Evolutionary conservation across 2,888 invertebrate species (phyloP).

Genomic region (Platycnemis pennipes): DNA sequence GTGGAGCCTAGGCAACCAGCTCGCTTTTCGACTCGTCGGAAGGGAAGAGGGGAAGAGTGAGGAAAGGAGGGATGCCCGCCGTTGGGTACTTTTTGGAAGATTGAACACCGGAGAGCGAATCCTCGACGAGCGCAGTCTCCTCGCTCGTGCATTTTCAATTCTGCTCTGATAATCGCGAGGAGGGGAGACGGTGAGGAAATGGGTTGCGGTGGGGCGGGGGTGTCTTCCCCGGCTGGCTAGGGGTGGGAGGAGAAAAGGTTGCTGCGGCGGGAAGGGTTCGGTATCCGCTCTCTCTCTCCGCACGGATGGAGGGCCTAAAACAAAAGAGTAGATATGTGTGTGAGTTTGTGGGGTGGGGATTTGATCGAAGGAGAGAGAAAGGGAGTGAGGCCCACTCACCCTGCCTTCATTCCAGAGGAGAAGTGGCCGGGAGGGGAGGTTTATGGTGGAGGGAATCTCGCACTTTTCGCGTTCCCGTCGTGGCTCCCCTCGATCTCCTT

Average conservation of each 20-base stretch:
- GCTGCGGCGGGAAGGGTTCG: not conserved
- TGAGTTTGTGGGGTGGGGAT: too few relatives aligned
- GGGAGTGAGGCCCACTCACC: not conserved
- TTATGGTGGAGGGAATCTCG: too few relatives aligned
- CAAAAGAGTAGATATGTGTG: not conserved
- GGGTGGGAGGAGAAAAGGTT: not conserved
- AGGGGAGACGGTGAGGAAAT: not conserved
- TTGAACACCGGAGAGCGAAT: constrained; percentile 31
- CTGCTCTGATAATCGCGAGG: constrained; percentile 47
- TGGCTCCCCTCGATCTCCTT: too few relatives aligned
- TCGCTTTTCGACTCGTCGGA: not conserved
- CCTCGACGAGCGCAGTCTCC: not conserved
- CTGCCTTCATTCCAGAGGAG: too few relatives aligned
- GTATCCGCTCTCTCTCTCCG: not conserved
- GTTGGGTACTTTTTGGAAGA: constrained; percentile 37
- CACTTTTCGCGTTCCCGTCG: too few relatives aligned
- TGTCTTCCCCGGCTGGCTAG: not conserved
- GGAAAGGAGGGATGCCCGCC: not conserved
- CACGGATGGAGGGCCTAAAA: not conserved
- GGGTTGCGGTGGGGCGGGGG: not conserved
- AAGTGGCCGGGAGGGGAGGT: too few relatives aligned
- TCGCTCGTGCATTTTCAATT: constrained; percentile 37
- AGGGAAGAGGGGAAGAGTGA: not conserved
- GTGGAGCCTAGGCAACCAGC: not conserved
- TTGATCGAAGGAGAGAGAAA: not conserved